These are phyloP conservation scores for Antechinus flavipes DNA, from an alignment of 2,113 vertebrate genomes.

Conservation along the genomic window DNA sequence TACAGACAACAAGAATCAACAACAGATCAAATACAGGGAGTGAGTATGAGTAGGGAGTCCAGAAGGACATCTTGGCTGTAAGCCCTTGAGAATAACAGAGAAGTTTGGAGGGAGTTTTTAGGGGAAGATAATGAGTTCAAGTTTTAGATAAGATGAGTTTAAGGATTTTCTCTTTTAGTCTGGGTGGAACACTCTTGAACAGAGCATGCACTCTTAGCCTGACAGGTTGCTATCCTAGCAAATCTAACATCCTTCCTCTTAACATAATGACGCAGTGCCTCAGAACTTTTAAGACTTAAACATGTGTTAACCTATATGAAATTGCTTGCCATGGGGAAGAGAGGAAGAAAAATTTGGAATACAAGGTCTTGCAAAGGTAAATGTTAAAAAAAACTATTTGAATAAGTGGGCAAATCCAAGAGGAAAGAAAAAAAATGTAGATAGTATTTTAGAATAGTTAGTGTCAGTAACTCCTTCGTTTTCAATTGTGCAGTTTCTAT, in stretches of 20 bases:
- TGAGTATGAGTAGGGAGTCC: too few relatives aligned
- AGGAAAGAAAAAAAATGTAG: conserved; percentile 11
- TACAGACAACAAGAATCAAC: neutral
- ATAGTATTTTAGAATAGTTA: neutral
- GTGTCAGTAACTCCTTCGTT: neutral
- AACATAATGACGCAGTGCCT: neutral
- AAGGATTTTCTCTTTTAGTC: neutral
- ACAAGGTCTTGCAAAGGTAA: too few relatives aligned
- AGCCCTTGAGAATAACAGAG: neutral
- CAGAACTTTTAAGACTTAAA: too few relatives aligned
- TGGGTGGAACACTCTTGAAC: neutral
- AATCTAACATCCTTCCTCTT: neutral
- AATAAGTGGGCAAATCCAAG: neutral
- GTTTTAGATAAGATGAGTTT: neutral
- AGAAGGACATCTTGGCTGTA: too few relatives aligned
- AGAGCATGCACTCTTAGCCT: neutral
- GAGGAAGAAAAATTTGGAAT: too few relatives aligned
- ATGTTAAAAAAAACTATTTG: neutral
- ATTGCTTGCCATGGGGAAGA: too few relatives aligned
- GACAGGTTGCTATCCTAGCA: neutral
- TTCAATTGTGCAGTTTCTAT: neutral
- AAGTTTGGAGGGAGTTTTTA: neutral
- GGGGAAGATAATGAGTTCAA: neutral
- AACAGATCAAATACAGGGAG: too few relatives aligned
- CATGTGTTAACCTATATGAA: too few relatives aligned